phyloP scores from a whole-genome alignment of 2,888 invertebrate species.

The Andrena haemorrhoa region DNA sequence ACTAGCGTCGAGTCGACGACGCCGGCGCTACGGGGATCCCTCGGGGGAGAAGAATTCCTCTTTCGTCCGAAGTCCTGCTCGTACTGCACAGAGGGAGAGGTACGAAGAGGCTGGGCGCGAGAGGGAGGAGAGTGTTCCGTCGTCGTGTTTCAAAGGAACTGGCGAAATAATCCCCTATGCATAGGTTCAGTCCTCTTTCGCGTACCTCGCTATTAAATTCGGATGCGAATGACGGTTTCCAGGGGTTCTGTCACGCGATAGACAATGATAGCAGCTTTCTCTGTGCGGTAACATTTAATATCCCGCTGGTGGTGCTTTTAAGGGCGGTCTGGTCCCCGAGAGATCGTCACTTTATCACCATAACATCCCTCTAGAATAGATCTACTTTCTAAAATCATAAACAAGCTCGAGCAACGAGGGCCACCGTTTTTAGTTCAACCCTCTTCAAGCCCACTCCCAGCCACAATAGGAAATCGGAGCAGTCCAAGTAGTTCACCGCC shows the following conservation, averaged over 20 bases:
- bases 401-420: too few relatives aligned
- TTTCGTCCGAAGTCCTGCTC: constrained; percentile 46
- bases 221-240: constrained; percentile 64
- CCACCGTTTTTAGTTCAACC: background rate
- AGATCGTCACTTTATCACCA: too few relatives aligned
- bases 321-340: too few relatives aligned
- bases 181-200: constrained; percentile 62
- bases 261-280: too few relatives aligned
- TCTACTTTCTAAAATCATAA: too few relatives aligned
- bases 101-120: background rate
- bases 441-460: background rate
- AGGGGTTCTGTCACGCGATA: constrained; percentile 15
- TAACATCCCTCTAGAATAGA: too few relatives aligned
- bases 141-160: constrained; percentile 64
- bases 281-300: too few relatives aligned
- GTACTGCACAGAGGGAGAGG: constrained; percentile 33
- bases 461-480: background rate
- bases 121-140: constrained; percentile 28
- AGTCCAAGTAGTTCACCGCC: background rate
- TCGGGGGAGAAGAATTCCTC: constrained; percentile 49
- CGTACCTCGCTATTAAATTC: constrained; percentile 70
- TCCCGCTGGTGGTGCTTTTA: too few relatives aligned
- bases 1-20: constrained; percentile 59
- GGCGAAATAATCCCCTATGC: constrained; percentile 74
- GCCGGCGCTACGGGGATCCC: constrained; percentile 44